Base-by-base conservation (phyloP, 2,888 invertebrate species). In the Aquatica leii region DNA sequence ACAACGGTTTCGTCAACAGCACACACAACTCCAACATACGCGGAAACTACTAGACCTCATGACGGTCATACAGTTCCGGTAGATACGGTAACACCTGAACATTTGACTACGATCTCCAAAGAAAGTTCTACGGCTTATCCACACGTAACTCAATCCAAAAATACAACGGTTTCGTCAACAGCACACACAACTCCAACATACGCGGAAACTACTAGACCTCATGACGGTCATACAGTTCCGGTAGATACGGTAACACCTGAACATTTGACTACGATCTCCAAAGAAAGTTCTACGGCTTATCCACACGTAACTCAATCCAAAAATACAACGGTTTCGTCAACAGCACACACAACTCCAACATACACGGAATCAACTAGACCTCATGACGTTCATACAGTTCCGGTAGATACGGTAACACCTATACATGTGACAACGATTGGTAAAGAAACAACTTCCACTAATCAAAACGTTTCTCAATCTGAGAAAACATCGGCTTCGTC, bases 61-160 rank as follows among this genome's bases (percentile, higher is more conserved):
- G 41, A 11, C 9, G 41, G 40, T n/a, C 40, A 54, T 14, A 54
- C 54, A 18, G 18, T 40, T 4, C 54, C 54, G 8, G 54, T 50
- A 9, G 50, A 14, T 17, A 35, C 14, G 6, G 35, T 17, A 31
- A 31, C 6, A 31, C 34, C 1, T 17, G 17, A 9, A 51, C 11
- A 35, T 51, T 34, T 12, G 1, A 24, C 24, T 2, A 24, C 24
- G 6, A 6, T 24, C n/a, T n/a, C n/a, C n/a, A n/a, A n/a, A n/a
- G n/a, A n/a, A n/a, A n/a, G n/a, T n/a, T n/a, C n/a, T n/a, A n/a
- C n/a, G n/a, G n/a, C n/a, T n/a, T n/a, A n/a, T n/a, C n/a, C n/a
- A n/a, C n/a, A n/a, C n/a, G n/a, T n/a, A n/a, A n/a, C n/a, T n/a
- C n/a, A n/a, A n/a, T n/a, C n/a, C n/a, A n/a, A n/a, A n/a, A n/a